Base-by-base conservation (phyloP, 1,140 invertebrate species). In the Pseudomyrmex cubaensis region DNA sequence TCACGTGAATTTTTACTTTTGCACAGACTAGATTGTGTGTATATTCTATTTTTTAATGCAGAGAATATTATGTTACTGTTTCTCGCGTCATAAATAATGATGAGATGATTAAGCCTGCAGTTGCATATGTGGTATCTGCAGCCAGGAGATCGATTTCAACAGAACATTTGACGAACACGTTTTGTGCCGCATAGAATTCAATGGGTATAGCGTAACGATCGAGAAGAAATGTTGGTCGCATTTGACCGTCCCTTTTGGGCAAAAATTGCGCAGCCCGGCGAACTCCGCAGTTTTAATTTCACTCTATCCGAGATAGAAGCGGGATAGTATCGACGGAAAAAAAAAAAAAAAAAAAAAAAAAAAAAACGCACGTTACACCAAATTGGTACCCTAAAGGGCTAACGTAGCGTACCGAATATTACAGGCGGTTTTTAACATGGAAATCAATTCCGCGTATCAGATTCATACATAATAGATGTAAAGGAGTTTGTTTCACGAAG, bases 381-480 rank as follows among this genome's bases (percentile, higher is more conserved):
- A 87, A 88, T 88, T 85, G 75, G 54, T 87, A 72, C 63, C 80
- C 86, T 87, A 78, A 86, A 86, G 86, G 80, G 70, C 83, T 69
- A 22, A 82, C 72, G 57, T 52, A 57, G 80, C 78, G 48, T 73
- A 73, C 84, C 83, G 84, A 85, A 85, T 74, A 83, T 86, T 84
- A 63, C 80, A 72, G 67, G 52, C 61, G 67, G 78, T 86, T 87
- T 87, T 87, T 83, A 85, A 85, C 77, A 63, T 57, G 84, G 57
- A 77, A 85, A 85, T 77, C 78, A 82, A 87, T 87, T 82, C 52
- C 64, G 64, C 54, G 82, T 63, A 83, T 82, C 70, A 72, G 77
- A 85, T 83, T 87, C 78, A 66, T 67, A 72, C 54, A 66, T 83
- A 74, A 86, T 86, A 67, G 84, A 82, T 74, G 83, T 63, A 75